phyloP scores from a whole-genome alignment of 1,140 invertebrate species.

The Leptestheria dahalacensis region DNA sequence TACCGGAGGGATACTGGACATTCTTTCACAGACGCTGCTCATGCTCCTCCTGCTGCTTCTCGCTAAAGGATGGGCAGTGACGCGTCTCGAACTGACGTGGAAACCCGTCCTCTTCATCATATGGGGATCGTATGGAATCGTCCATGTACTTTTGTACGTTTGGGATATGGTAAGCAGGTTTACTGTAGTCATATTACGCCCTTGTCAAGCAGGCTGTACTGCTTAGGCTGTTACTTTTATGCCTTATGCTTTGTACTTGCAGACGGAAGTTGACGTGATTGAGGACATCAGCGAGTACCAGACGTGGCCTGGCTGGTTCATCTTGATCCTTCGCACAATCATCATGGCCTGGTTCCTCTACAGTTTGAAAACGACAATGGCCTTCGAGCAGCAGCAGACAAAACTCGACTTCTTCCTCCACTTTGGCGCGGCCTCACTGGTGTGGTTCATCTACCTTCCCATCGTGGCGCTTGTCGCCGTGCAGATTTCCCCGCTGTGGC shows the following conservation, averaged over 20 bases:
- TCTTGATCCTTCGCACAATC: constrained; percentile 63
- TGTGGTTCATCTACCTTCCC: constrained; percentile 96
- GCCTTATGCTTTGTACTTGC: constrained; percentile 26
- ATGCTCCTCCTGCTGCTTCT: constrained; percentile 85
- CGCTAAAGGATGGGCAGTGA: constrained; percentile 95
- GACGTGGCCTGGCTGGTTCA: constrained; percentile 89
- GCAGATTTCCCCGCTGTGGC: constrained; percentile 85
- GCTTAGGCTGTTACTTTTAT: too few relatives aligned
- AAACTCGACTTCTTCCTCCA: constrained; percentile 86
- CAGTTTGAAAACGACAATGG: constrained; percentile 82
- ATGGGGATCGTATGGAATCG: constrained; percentile 78
- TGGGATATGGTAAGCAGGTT: constrained; percentile 69
- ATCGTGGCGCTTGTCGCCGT: constrained; percentile 83
- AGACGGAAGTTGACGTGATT: constrained; percentile 90
- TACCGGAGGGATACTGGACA: constrained; percentile 79
- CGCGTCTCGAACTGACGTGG: constrained; percentile 66
- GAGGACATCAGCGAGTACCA: constrained; percentile 94
- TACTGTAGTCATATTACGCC: neutral
- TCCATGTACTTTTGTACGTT: constrained; percentile 81
- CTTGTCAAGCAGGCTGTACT: too few relatives aligned
- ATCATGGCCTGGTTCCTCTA: constrained; percentile 92
- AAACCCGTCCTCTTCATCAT: constrained; percentile 74
- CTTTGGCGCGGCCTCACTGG: constrained; percentile 88
- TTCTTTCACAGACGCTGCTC: constrained; percentile 77
- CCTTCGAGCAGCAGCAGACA: constrained; percentile 75